Percentiles rank a stretch among this genome's conserved stretches.
Conservation (phyloP, 2,113 vertebrate species). For the Limanda limanda region DNA sequence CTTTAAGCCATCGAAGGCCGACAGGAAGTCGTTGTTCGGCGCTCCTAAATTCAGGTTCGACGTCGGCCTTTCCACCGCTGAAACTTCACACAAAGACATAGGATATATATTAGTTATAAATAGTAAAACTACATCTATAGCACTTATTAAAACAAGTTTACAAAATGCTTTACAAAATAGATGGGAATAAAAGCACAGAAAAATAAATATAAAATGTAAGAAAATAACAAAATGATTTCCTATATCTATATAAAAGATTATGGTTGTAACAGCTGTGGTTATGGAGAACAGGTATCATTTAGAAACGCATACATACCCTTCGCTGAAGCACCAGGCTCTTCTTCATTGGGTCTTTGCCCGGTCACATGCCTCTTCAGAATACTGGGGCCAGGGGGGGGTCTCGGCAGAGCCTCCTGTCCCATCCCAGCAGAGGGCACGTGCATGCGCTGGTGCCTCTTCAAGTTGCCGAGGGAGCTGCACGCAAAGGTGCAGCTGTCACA, state of each 20-base stretch:
- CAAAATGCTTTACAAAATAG: too few relatives aligned
- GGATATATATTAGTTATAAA: too few relatives aligned
- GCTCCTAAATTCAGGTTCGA: slow-evolving; percentile 74
- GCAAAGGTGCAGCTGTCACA: slow-evolving; percentile 93
- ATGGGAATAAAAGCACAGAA: too few relatives aligned
- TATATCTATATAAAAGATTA: neutral
- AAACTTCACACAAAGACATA: slow-evolving; percentile 24
- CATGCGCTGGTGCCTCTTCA: slow-evolving; percentile 95
- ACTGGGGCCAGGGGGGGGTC: slow-evolving; percentile 76
- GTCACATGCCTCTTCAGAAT: slow-evolving; percentile 77
- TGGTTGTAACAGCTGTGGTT: neutral
- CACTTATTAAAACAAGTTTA: too few relatives aligned
- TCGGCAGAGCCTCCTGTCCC: slow-evolving; percentile 56
- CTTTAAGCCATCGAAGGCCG: slow-evolving; percentile 80
- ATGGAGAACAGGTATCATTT: neutral
- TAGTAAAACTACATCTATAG: too few relatives aligned
- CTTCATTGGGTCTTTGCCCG: slow-evolving; percentile 70
- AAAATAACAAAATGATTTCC: too few relatives aligned
- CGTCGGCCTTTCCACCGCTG: slow-evolving; percentile 79
- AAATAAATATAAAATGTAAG: neutral
- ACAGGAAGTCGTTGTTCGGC: slow-evolving; percentile 80
- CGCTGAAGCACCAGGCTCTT: slow-evolving; percentile 46
- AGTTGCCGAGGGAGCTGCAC: slow-evolving; percentile 97
- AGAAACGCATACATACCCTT: slow-evolving; percentile 53
- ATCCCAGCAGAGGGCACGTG: slow-evolving; percentile 83